These are phyloP conservation scores for fruit fly (Drosophila melanogaster) DNA, from an alignment of 1,140 invertebrate species.

Conservation along the genomic window DNA sequence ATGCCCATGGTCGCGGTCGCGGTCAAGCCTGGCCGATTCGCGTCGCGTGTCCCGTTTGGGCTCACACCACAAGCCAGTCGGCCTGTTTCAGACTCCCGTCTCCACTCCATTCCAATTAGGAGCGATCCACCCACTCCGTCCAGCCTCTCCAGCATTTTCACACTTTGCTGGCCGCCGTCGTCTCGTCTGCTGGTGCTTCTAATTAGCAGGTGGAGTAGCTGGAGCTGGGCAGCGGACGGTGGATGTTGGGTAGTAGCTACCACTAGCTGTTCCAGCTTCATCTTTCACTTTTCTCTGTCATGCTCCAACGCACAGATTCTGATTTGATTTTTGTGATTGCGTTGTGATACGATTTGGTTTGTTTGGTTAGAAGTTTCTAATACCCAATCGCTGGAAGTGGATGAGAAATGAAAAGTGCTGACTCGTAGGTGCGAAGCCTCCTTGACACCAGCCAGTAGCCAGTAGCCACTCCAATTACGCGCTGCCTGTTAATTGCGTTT, in stretches of 20 bases:
- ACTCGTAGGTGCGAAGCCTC: too few relatives aligned
- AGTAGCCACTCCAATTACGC: not conserved
- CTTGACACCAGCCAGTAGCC: not conserved
- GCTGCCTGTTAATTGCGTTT: constrained; percentile 30
- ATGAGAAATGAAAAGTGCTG: not conserved
- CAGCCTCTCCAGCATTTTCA: constrained; percentile 48
- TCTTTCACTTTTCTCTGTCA: too few relatives aligned
- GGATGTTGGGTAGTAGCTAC: not conserved
- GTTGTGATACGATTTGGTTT: too few relatives aligned
- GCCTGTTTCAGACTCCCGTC: constrained; percentile 28
- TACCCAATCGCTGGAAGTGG: too few relatives aligned
- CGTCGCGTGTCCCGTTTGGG: constrained; percentile 57
- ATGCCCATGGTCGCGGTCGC: not conserved
- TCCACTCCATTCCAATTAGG: constrained; percentile 41
- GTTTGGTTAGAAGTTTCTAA: too few relatives aligned
- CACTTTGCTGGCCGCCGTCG: constrained; percentile 67
- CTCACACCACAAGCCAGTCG: constrained; percentile 10
- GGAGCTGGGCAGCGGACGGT: not conserved
- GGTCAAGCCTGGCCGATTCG: constrained; percentile 49
- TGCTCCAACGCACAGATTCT: too few relatives aligned
- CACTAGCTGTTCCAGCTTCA: too few relatives aligned
- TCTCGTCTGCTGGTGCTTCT: constrained; percentile 48
- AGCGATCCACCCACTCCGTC: constrained; percentile 24
- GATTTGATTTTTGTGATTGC: too few relatives aligned
- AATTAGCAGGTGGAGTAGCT: constrained; percentile 38